These are phyloP conservation scores for Plumapathes pennacea DNA, from an alignment of 92 coral and sea anemone species.

Conservation along the genomic window DNA sequence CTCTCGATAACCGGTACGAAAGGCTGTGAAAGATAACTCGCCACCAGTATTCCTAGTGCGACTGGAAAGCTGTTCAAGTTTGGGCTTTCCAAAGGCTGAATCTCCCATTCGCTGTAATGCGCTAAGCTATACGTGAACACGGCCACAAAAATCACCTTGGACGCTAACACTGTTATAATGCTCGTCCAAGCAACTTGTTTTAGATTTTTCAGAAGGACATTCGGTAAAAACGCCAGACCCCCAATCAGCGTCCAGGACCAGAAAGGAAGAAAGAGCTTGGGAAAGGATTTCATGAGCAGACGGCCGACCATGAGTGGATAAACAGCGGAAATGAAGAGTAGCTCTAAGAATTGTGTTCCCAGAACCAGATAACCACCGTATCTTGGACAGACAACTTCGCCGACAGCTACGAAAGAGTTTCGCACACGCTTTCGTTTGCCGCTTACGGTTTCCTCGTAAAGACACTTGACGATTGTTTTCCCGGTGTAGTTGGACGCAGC, in stretches of 20 bases:
- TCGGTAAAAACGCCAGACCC: slow-evolving; percentile 79
- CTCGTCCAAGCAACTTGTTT: slow-evolving; percentile 99
- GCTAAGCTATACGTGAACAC: slow-evolving; percentile 74
- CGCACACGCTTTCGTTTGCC: slow-evolving; percentile 70
- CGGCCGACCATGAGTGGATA: slow-evolving; percentile 89
- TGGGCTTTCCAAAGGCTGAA: slow-evolving; percentile 68
- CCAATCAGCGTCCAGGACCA: slow-evolving; percentile 84
- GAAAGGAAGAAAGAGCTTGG: slow-evolving; percentile 47
- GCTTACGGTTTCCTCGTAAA: slow-evolving; percentile 55
- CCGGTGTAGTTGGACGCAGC: slow-evolving; percentile 89
- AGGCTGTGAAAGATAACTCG: slow-evolving; percentile 95
- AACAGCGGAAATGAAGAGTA: slow-evolving; percentile 76
- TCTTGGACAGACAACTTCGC: slow-evolving; percentile 64
- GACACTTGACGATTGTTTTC: slow-evolving; percentile 71
- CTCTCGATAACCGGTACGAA: slow-evolving; percentile 97
- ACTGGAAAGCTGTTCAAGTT: slow-evolving; percentile 79
- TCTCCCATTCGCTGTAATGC: slow-evolving; percentile 69
- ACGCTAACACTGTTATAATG: slow-evolving; percentile 76
- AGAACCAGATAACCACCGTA: slow-evolving; percentile 80
- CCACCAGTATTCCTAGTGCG: slow-evolving; percentile 89
- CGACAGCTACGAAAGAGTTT: slow-evolving; percentile 75
- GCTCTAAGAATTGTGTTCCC: slow-evolving; percentile 64
- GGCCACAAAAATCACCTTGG: slow-evolving; percentile 81
- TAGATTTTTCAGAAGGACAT: slow-evolving; percentile 74
- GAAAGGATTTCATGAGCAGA: slow-evolving; percentile 67